Evolutionary conservation across 2,888 invertebrate genomes (phyloP), one percentile per base, ranked within the genome.

Genomic region (Drosophila gaucha): DNA sequence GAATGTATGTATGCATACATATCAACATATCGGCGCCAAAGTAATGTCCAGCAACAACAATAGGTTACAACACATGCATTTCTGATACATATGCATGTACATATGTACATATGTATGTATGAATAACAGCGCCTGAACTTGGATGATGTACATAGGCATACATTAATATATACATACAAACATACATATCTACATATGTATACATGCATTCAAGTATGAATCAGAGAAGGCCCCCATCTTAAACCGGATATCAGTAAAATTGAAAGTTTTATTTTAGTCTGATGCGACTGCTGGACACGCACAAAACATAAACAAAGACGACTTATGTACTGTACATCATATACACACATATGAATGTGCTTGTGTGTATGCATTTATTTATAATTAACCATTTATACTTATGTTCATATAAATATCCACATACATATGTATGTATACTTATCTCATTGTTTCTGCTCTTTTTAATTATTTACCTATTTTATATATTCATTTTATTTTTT

Each of bases 181-280:
- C n/a, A n/a, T 41, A 36, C 2, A 12, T 50, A n/a, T 12, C 14
- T 38, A 18, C 56, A 10, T 51, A 24, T 12, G 18, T 28, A 38
- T 51, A 24, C 12, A 31, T 43, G 8, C 9, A 14, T 39, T 6
- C 18, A 44, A 16, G 20, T 31, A 35, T 28, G 36, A 26, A 36
- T 52, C 49, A 26, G 39, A 52, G 80, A 83, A 82, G 82, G 85
- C 67, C 74, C 67, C 43, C 43, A 54, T 63, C 50, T 59, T 72
- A 80, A 85, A 79, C 84, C 83, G 77, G 85, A 80, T 80, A 85
- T 75, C 64, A 85, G 59, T 44, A 83, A 85, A 85, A 84, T 66
- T 73, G 85, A 84, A 84, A 84, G 85, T 85, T 80, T 74, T 74
- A 73, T 67, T 67, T 68, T 6, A 44, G 38, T 14, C 35, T 57